A percentile compares a stretch with the other conserved stretches of the same genome.
phyloP scores from a whole-genome alignment of 2,888 invertebrate genomes.

The Octodonta nipae region DNA sequence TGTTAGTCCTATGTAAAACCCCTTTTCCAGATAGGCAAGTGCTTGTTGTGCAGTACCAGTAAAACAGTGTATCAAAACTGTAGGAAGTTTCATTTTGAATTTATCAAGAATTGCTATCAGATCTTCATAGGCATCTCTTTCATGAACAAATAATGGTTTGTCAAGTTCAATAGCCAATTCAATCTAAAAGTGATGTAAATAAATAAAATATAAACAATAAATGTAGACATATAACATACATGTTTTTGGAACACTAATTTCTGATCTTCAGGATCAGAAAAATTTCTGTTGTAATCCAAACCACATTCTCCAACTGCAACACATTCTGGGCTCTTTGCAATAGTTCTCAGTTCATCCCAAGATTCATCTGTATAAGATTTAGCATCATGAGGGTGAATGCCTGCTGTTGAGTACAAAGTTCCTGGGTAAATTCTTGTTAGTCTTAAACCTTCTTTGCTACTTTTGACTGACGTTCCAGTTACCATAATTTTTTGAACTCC shows the following conservation, averaged over 20 bases:
- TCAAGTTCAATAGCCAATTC: conserved; percentile 73
- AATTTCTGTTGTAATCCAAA: conserved; percentile 85
- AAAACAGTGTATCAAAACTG: conserved; percentile 81
- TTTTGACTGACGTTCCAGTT: conserved; percentile 76
- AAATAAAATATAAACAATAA: neutral
- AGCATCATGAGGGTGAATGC: conserved; percentile 87
- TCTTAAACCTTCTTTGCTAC: conserved; percentile 80
- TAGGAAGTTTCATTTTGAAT: conserved; percentile 47
- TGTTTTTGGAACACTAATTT: conserved; percentile 76
- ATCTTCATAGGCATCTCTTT: conserved; percentile 81
- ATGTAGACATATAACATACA: conserved; percentile 33
- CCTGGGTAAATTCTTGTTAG: conserved; percentile 82
- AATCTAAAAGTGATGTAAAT: conserved; percentile 45
- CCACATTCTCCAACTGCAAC: conserved; percentile 92
- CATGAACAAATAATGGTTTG: conserved; percentile 82
- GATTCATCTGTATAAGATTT: conserved; percentile 66
- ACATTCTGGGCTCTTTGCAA: conserved; percentile 73
- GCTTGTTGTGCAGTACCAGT: conserved; percentile 80
- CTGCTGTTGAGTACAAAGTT: conserved; percentile 80
- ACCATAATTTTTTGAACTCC: conserved; percentile 91
- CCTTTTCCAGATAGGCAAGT: conserved; percentile 65
- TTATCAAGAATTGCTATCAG: conserved; percentile 57
- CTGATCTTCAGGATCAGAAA: conserved; percentile 81
- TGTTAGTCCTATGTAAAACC: conserved; percentile 74
- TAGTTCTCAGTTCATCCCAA: conserved; percentile 65